These are phyloP conservation scores for Enteromius afrohamiltoni DNA, from an alignment of 2,797 vertebrate genomes.

Conservation along the genomic window DNA sequence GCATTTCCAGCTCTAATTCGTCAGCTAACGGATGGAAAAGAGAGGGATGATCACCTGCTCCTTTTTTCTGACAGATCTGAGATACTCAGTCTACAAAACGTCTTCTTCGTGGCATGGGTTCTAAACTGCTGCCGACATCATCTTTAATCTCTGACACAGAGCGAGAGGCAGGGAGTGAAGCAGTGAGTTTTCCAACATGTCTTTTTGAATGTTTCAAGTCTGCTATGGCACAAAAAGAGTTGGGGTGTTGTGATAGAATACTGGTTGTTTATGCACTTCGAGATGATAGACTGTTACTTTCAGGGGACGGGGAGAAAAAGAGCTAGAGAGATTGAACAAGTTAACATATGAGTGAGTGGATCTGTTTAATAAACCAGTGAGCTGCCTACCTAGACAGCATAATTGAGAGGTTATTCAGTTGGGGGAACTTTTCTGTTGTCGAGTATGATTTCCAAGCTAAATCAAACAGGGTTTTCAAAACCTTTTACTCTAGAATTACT, in stretches of 20 bases:
- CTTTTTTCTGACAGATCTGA: slow-evolving; percentile 74
- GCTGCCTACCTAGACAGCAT: slow-evolving; percentile 5
- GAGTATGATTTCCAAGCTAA: background rate
- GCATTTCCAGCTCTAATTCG: slow-evolving; percentile 20
- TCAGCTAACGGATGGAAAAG: slow-evolving; percentile 17
- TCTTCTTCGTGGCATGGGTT: slow-evolving; percentile 73
- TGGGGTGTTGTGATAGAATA: slow-evolving; percentile 52
- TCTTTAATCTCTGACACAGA: slow-evolving; percentile 80
- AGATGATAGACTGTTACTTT: slow-evolving; percentile 23
- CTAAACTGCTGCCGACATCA: slow-evolving; percentile 81
- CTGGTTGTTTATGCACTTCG: slow-evolving; percentile 38
- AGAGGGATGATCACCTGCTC: slow-evolving; percentile 73
- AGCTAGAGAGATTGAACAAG: background rate
- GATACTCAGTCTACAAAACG: slow-evolving; percentile 66
- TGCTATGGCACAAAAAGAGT: slow-evolving; percentile 60
- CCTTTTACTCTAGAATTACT: background rate
- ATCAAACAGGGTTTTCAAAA: background rate
- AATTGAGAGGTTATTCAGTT: background rate
- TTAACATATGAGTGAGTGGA: background rate
- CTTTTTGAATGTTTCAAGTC: slow-evolving; percentile 71
- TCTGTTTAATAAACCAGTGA: background rate
- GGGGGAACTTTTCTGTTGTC: background rate
- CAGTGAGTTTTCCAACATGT: slow-evolving; percentile 63
- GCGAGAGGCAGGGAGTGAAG: slow-evolving; percentile 60
- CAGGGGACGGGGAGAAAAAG: background rate